Evolutionary conservation across 1,140 invertebrate species (phyloP).

Genomic region (Geopemphigus sp.): DNA sequence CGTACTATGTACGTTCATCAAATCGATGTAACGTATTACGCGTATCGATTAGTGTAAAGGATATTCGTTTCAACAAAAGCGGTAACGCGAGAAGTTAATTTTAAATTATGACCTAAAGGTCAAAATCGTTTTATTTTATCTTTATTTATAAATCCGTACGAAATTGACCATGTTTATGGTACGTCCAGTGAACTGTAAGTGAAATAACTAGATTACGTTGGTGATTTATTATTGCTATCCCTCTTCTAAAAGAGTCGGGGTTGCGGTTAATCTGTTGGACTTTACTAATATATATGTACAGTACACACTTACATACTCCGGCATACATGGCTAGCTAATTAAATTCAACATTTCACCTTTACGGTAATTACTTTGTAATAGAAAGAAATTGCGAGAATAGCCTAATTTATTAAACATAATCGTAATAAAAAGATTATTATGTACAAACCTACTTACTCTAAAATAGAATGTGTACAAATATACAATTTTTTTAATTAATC

Average conservation of each 20-base stretch:
- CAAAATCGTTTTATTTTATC: conserved; percentile 40
- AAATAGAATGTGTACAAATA: no score
- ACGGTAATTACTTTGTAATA: conserved; percentile 10
- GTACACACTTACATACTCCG: neutral
- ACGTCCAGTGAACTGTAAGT: conserved; percentile 31
- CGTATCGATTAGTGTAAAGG: neutral
- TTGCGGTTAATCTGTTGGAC: conserved; percentile 26
- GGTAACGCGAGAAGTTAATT: conserved; percentile 16
- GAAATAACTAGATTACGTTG: conserved; percentile 25
- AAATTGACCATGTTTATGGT: conserved; percentile 39
- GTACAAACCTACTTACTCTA: no score
- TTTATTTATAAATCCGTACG: conserved; percentile 38
- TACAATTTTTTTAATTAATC: no score
- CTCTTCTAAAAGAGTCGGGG: conserved; percentile 39
- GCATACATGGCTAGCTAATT: conserved; percentile 6
- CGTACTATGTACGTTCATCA: no score
- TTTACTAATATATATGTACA: conserved; percentile 11
- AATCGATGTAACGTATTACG: no score
- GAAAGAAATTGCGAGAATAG: neutral
- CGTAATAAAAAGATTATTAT: conserved; percentile 1
- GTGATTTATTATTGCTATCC: conserved; percentile 40
- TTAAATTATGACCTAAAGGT: conserved; percentile 42
- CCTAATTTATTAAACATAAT: neutral
- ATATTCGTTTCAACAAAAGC: neutral
- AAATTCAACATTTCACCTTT: conserved; percentile 23